phyloP scores from a whole-genome alignment of 2,888 invertebrate species.

The Syritta pipiens region DNA sequence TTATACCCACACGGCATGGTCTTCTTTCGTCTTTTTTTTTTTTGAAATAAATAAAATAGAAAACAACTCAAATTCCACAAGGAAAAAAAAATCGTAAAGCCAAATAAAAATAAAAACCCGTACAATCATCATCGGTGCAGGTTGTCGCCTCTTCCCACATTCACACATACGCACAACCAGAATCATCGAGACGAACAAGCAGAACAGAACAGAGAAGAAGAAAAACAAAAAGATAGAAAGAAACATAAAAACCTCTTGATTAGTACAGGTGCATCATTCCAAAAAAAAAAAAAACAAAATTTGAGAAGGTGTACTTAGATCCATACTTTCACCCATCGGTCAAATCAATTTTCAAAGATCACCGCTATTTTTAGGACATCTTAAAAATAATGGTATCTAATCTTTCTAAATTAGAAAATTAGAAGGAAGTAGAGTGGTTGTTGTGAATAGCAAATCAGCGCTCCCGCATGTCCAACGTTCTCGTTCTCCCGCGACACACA shows the following conservation, averaged over 20 bases:
- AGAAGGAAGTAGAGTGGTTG: constrained; percentile 14
- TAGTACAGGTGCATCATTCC: too few species aligned
- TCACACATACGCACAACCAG: background rate
- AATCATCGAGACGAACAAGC: background rate
- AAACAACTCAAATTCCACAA: constrained; percentile 49
- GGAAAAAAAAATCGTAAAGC: constrained; percentile 30
- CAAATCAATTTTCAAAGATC: constrained; percentile 32
- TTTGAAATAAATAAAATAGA: constrained; percentile 11
- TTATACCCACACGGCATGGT: background rate
- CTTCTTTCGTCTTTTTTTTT: too few species aligned
- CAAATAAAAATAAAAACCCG: constrained; percentile 18
- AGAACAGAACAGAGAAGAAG: too few species aligned
- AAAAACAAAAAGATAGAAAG: too few species aligned
- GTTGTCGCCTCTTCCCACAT: background rate
- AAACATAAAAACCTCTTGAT: too few species aligned
- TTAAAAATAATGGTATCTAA: constrained; percentile 33
- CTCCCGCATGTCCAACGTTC: constrained; percentile 2
- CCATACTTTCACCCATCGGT: background rate
- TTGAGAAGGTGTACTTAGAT: background rate
- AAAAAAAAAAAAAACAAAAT: too few species aligned
- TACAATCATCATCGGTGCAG: constrained; percentile 19
- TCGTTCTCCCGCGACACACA: background rate
- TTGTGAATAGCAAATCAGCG: constrained; percentile 13
- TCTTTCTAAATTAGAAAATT: constrained; percentile 23
- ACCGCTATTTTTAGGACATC: constrained; percentile 31